Conservation (phyloP, 2,797 vertebrate species). For the Characodon lateralis region DNA sequence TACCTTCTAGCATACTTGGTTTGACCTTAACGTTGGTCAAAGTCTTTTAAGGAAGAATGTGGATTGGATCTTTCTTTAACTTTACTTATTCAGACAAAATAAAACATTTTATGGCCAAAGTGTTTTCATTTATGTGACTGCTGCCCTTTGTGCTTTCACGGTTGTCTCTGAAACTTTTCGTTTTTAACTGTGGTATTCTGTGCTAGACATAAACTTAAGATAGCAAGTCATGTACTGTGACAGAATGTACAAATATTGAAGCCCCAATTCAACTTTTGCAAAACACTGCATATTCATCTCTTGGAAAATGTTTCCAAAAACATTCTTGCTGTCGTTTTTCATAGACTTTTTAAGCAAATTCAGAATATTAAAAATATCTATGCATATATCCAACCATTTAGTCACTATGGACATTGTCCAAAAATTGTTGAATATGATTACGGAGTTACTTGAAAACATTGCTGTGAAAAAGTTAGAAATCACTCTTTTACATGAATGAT, state of each 20-base stretch:
- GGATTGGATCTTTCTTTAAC: too few relatives aligned
- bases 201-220: too few relatives aligned
- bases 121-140: neutral
- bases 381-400: neutral
- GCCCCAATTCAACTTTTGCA: neutral
- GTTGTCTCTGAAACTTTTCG: too few relatives aligned
- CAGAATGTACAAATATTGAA: neutral
- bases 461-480: neutral
- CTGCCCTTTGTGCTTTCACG: too few relatives aligned
- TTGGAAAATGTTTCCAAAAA: neutral
- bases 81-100: neutral
- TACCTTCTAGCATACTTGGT: too few relatives aligned
- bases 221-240: too few relatives aligned
- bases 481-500: neutral
- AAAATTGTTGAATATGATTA: neutral
- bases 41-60: too few relatives aligned
- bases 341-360: neutral
- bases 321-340: neutral
- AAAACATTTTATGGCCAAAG: neutral
- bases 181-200: too few relatives aligned
- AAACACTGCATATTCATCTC: neutral
- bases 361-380: neutral
- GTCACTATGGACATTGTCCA: neutral
- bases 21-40: too few relatives aligned
- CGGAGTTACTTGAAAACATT: neutral